These are phyloP conservation scores for Porites divaricata DNA, from an alignment of 92 coral and sea anemone genomes.

Conservation along the genomic window DNA sequence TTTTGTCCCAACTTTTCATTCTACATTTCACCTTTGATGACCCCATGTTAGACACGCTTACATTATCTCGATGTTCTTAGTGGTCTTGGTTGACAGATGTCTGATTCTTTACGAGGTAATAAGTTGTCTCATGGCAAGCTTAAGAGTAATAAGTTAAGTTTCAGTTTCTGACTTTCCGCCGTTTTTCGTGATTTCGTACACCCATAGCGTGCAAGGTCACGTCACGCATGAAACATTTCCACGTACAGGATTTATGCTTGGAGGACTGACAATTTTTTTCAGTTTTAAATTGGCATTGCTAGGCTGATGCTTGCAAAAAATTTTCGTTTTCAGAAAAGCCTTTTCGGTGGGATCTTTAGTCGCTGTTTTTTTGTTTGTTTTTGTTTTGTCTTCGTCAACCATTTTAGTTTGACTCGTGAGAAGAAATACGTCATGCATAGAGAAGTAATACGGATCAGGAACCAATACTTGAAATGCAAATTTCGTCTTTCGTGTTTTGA, in stretches of 20 bases:
- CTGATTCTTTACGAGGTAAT: too few species aligned
- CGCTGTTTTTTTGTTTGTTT: too few species aligned
- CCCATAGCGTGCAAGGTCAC: neutral
- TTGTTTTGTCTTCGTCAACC: neutral
- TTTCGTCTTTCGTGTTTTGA: constrained; percentile 32
- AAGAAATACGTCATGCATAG: neutral
- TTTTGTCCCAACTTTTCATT: neutral
- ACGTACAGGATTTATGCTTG: neutral
- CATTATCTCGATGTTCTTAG: too few species aligned
- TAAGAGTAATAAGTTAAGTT: too few species aligned
- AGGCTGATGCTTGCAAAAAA: constrained; percentile 1
- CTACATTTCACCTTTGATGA: too few species aligned
- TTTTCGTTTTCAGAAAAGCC: neutral
- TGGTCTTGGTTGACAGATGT: too few species aligned
- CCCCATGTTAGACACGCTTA: too few species aligned
- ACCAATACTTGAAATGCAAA: constrained; percentile 17
- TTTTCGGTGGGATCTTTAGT: neutral
- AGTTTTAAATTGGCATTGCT: neutral
- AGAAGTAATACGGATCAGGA: neutral
- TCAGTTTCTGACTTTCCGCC: too few species aligned
- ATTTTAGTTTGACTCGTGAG: neutral
- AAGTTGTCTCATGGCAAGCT: too few species aligned
- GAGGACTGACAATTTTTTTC: neutral
- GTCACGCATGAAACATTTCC: constrained; percentile 1
- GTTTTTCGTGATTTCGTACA: too few species aligned